Evolutionary conservation across 2,888 invertebrate genomes (phyloP).

Genomic region (Zhengitettix transpicula): DNA sequence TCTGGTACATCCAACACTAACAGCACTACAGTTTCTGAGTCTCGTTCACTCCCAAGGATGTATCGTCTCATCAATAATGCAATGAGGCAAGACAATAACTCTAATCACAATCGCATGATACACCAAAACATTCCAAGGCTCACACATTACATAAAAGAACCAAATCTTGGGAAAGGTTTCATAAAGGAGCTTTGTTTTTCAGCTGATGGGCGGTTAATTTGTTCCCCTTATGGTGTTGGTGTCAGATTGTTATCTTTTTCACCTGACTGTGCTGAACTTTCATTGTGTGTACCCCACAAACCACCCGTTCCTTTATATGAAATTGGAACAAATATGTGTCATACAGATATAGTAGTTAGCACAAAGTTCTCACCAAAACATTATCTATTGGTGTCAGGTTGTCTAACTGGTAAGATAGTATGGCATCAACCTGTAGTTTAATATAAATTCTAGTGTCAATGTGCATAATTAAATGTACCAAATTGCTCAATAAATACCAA

Average conservation of each 20-base stretch:
- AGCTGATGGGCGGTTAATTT: slow-evolving; percentile 73
- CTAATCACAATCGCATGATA: slow-evolving; percentile 25
- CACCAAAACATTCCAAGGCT: slow-evolving; percentile 59
- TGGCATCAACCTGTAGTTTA: slow-evolving; percentile 64
- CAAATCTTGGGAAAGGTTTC: slow-evolving; percentile 76
- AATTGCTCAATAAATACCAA: too few species aligned
- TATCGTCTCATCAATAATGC: not conserved
- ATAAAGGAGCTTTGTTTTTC: slow-evolving; percentile 89
- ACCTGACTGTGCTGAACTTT: slow-evolving; percentile 58
- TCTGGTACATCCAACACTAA: not conserved
- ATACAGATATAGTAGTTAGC: slow-evolving; percentile 71
- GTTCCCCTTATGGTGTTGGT: slow-evolving; percentile 78
- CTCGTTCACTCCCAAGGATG: not conserved
- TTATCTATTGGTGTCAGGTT: slow-evolving; percentile 77
- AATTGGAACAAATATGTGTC: slow-evolving; percentile 52
- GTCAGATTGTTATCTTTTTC: slow-evolving; percentile 71
- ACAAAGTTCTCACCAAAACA: slow-evolving; percentile 80
- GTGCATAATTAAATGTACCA: not conserved
- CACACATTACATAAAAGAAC: slow-evolving; percentile 69
- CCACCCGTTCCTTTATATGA: slow-evolving; percentile 38
- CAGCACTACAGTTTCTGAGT: not conserved
- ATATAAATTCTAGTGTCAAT: slow-evolving; percentile 3
- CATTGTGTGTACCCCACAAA: slow-evolving; percentile 42
- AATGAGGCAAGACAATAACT: not conserved
- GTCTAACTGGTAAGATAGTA: slow-evolving; percentile 70